A percentile compares a stretch with the other conserved stretches of the same genome.
Evolutionary conservation across 2,797 vertebrate genomes (phyloP).

Genomic region (Fundulus diaphanus): DNA sequence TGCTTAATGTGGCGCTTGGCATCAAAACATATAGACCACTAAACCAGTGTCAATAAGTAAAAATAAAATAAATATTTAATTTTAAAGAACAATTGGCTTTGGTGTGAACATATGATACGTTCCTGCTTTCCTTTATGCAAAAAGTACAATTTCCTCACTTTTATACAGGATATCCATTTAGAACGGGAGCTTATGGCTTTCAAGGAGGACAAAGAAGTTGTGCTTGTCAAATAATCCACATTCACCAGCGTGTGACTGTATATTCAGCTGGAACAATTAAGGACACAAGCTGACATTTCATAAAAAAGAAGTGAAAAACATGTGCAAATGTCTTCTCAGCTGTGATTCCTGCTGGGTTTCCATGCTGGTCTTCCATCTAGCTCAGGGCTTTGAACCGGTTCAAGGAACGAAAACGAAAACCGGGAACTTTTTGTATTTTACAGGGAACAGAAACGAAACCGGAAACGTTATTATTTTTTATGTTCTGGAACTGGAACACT

Average conservation of each 20-base stretch:
- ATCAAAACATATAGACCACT: neutral
- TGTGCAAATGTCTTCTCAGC: slow-evolving; percentile 45
- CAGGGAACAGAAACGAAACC: too few species aligned
- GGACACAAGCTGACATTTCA: slow-evolving; percentile 22
- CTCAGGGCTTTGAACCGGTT: too few species aligned
- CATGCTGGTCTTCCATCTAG: neutral
- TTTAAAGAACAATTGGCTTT: too few species aligned
- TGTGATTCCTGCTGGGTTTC: slow-evolving; percentile 31
- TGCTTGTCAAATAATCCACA: slow-evolving; percentile 7
- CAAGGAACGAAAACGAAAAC: too few species aligned
- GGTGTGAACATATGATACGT: neutral
- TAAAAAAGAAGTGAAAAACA: slow-evolving; percentile 18
- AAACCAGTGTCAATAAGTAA: neutral
- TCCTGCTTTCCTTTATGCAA: neutral
- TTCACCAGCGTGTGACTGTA: slow-evolving; percentile 11
- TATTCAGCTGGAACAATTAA: slow-evolving; percentile 40
- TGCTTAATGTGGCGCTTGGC: slow-evolving; percentile 15
- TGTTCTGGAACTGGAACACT: too few species aligned
- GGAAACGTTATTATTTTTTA: too few species aligned
- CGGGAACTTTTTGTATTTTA: too few species aligned
- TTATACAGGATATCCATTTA: neutral
- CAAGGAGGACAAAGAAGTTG: neutral
- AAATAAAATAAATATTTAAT: too few species aligned
- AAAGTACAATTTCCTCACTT: neutral
- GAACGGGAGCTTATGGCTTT: neutral